A percentile compares a stretch with the other conserved stretches of the same genome.
These are phyloP conservation scores for Bubo blakistoni DNA, from an alignment of 2,113 vertebrate genomes.

Conservation along the genomic window DNA sequence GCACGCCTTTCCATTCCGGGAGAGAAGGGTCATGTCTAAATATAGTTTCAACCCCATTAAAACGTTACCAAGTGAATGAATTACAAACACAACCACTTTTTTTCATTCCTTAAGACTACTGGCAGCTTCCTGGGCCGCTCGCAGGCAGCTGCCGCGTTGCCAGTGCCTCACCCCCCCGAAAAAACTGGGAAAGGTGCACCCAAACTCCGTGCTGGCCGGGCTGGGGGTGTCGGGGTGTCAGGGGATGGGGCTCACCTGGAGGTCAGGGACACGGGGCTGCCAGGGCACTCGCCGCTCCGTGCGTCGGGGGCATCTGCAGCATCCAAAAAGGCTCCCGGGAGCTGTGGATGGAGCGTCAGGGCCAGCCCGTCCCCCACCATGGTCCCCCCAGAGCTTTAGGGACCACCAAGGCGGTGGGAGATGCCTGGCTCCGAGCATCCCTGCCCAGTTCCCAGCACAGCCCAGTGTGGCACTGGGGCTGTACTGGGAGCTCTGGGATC, in stretches of 20 bases:
- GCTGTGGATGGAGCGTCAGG: background rate
- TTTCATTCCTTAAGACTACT: background rate
- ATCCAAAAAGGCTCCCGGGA: background rate
- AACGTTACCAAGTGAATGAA: slow-evolving; percentile 51
- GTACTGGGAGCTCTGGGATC: background rate
- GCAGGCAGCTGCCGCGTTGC: rapidly evolving
- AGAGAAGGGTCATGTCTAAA: slow-evolving; percentile 59
- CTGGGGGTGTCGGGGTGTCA: background rate
- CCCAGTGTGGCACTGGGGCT: background rate
- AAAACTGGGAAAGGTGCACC: background rate
- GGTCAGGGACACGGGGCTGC: slow-evolving; percentile 2
- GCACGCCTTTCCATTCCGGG: slow-evolving; percentile 51
- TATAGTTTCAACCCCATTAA: slow-evolving; percentile 28
- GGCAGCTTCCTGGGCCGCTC: background rate
- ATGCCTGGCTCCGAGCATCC: background rate
- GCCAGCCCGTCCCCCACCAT: background rate
- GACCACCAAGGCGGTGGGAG: background rate
- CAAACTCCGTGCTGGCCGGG: background rate
- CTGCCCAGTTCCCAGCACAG: background rate
- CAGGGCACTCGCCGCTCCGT: background rate
- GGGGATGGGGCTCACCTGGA: slow-evolving; percentile 31
- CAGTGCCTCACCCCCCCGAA: background rate
- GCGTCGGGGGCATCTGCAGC: background rate
- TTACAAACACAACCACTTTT: background rate
- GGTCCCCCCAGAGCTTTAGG: background rate